A percentile compares a stretch with the other conserved stretches of the same genome.
Evolutionary conservation across 2,113 vertebrate genomes (phyloP).

Genomic region (Chlamydotis undulata): DNA sequence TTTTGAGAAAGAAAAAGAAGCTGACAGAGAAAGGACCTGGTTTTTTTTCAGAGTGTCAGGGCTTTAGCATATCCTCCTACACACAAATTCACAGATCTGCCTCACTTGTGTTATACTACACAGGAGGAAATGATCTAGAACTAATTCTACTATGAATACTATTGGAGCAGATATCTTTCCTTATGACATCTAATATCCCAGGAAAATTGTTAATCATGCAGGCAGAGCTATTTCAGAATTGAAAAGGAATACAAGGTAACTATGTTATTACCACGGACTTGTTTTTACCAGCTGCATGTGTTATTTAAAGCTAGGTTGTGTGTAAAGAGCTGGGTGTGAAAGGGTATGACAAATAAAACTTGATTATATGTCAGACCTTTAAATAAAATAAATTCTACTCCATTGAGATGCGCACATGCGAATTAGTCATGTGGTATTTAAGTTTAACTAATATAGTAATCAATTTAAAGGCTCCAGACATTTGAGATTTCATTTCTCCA

Average conservation of each 20-base stretch:
- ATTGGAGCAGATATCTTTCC: neutral
- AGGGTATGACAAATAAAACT: conserved; percentile 25
- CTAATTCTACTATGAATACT: neutral
- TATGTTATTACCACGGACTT: neutral
- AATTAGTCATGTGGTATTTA: conserved; percentile 53
- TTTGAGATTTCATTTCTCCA: conserved; percentile 52
- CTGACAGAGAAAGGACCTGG: neutral
- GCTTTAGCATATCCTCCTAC: neutral
- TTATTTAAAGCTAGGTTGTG: conserved; percentile 20
- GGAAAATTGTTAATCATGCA: neutral
- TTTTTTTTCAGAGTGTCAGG: neutral
- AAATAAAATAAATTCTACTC: conserved; percentile 37
- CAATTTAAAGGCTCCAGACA: conserved; percentile 36
- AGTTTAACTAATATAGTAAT: conserved; percentile 9
- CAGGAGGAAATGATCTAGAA: neutral
- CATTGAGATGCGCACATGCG: neutral
- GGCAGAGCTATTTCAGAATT: conserved; percentile 7
- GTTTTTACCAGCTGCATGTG: neutral
- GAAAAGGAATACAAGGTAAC: neutral
- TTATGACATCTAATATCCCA: neutral
- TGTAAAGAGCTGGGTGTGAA: neutral
- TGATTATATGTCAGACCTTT: conserved; percentile 27
- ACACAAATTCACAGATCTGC: neutral
- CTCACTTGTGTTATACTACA: neutral
- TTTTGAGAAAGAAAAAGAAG: neutral